These are phyloP conservation scores for Trochalopteron elliotii DNA, from an alignment of 2,113 vertebrate genomes.

Conservation along the genomic window DNA sequence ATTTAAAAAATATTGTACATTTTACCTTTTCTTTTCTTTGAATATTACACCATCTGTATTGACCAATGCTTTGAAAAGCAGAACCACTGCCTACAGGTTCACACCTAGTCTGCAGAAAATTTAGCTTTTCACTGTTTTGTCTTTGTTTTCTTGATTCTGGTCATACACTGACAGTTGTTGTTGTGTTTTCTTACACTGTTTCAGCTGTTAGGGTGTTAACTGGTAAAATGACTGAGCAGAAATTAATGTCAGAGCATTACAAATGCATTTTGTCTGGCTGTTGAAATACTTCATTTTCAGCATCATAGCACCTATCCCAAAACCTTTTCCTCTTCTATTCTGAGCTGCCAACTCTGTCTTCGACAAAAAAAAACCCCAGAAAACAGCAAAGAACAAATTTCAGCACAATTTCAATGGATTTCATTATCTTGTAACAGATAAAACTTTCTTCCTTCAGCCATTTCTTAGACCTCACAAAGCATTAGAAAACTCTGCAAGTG, in stretches of 20 bases:
- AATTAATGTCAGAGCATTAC: constrained; percentile 8
- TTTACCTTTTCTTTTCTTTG: not conserved
- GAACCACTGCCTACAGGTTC: not conserved
- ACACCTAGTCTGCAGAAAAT: not conserved
- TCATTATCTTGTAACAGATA: not conserved
- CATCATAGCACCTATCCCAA: not conserved
- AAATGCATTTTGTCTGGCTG: not conserved
- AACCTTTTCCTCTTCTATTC: not conserved
- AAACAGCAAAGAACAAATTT: not conserved
- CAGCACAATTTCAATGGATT: not conserved
- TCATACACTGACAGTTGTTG: not conserved
- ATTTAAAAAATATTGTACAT: not conserved
- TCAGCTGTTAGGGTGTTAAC: not conserved
- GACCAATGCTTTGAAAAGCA: not conserved
- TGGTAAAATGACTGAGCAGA: not conserved
- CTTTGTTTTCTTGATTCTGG: not conserved
- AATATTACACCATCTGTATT: not conserved
- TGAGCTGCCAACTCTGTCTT: not conserved
- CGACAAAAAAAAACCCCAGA: not conserved
- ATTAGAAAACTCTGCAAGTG: not conserved
- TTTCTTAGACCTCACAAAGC: not conserved
- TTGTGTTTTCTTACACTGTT: not conserved
- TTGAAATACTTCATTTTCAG: not conserved
- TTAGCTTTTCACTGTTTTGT: not conserved
- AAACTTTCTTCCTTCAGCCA: not conserved